Conservation (phyloP, 2,888 invertebrate species). For the Scrobipalpa costella region DNA sequence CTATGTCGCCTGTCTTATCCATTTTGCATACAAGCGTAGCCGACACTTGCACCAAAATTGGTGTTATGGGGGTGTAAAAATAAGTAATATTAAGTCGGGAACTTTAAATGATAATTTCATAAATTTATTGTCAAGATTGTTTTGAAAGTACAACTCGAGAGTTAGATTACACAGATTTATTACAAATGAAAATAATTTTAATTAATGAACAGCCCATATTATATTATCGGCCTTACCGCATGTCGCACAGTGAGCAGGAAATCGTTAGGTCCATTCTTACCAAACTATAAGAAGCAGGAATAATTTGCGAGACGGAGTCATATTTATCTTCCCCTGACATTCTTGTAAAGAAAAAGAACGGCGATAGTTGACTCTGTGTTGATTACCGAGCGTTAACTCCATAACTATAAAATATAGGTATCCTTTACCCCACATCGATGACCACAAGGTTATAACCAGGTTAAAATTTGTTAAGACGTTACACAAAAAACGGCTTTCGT, state of each 20-base stretch:
- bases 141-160: conserved; percentile 35
- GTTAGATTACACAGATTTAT: no score
- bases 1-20: neutral
- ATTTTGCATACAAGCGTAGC: conserved; percentile 22
- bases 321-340: conserved; percentile 38
- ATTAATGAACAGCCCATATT: conserved; percentile 20
- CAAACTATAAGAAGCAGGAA: conserved; percentile 35
- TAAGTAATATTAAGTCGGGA: conserved; percentile 24
- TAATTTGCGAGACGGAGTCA: no score
- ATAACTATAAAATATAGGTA: conserved; percentile 26
- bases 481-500: no score
- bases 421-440: conserved; percentile 28
- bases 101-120: no score
- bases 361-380: conserved; percentile 38
- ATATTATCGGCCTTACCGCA: conserved; percentile 29
- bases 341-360: conserved; percentile 38
- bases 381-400: conserved; percentile 30
- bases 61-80: conserved; percentile 29
- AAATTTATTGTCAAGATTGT: no score
- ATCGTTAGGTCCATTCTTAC: conserved; percentile 33
- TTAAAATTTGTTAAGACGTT: conserved; percentile 23
- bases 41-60: conserved; percentile 17
- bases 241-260: conserved; percentile 33
- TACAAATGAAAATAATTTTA: conserved; percentile 30
- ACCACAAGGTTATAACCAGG: conserved; percentile 37